Evolutionary conservation across 2,797 vertebrate species (phyloP), one percentile per base, ranked within the genome.

Genomic region (Babyrousa celebensis): DNA sequence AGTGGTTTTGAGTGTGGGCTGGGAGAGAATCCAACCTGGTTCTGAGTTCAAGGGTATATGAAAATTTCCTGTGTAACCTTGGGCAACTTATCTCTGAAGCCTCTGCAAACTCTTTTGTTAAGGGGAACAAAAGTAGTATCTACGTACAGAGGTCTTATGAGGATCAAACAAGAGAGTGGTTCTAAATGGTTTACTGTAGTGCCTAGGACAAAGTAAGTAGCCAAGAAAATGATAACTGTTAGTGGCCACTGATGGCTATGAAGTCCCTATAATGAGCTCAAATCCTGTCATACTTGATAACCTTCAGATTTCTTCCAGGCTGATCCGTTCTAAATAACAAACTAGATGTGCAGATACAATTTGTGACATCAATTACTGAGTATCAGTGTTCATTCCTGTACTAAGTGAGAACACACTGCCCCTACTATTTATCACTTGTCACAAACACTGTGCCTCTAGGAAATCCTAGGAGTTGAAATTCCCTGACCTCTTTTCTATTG

Each of bases 241-340:
- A 23, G 7, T 63, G 48, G 4, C 2, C 40, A 15, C 17, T 72
- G 3, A 16, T 82, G 27, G 1, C 18, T 63, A 9, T 36, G 7
- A 96, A 74, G 11, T 70, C 20, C 16, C 15, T 60, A 83, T 65
- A 36, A 17, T 85, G 43, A 97, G 12, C 21, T 40, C 20, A 86
- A 68, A 48, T 74, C 16, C 9, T 94, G 25, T 18, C 20, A 0
- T 84, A 67, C 77, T 58, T 21, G 15, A 65, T 32, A 89, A 72
- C 11, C 1, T 85, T 77, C 21, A 48, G 3, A 58, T 94, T 95
- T 90, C 36, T 87, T 85, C 48, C 36, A 85, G 23, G 12, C 5
- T 79, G 2, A 70, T 93, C 29, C 43, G 2, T 52, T 92, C 10
- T 72, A 23, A 74, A 17, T 27, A 18, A 6, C 6, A 80, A 71